These are phyloP conservation scores for Campoletis sonorensis DNA, from an alignment of 1,140 invertebrate species.

Conservation along the genomic window DNA sequence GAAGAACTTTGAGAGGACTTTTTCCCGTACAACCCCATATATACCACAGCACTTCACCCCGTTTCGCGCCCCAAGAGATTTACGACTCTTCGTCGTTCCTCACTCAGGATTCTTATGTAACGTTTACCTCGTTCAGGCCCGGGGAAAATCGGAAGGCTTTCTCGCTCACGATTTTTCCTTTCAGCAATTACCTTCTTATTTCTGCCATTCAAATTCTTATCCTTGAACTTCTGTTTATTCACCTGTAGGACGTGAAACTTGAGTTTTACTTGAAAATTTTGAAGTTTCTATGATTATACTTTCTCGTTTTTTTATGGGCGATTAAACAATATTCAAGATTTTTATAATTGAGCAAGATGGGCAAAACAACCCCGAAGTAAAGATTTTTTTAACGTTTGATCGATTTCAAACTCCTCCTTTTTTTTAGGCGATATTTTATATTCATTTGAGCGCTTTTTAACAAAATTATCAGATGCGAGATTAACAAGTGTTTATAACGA, in stretches of 20 bases:
- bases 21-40: background rate
- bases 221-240: background rate
- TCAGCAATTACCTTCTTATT: slow-evolving; percentile 47
- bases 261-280: no score
- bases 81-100: slow-evolving; percentile 62
- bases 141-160: no score
- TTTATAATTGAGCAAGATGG: no score
- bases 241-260: background rate
- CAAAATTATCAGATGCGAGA: no score
- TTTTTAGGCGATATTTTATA: no score
- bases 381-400: no score
- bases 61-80: slow-evolving; percentile 62
- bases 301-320: no score
- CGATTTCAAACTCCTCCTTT: no score
- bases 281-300: no score
- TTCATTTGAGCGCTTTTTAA: no score
- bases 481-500: background rate
- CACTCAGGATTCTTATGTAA: slow-evolving; percentile 66
- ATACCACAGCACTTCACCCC: slow-evolving; percentile 43
- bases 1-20: slow-evolving; percentile 8
- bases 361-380: no score
- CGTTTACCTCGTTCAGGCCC: slow-evolving; percentile 1
- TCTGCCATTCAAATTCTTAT: slow-evolving; percentile 25
- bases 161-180: slow-evolving; percentile 47
- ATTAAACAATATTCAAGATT: no score